Conservation (phyloP, 53 echinoderm and acorn worm genomes). For the Actinopyga echinites region DNA sequence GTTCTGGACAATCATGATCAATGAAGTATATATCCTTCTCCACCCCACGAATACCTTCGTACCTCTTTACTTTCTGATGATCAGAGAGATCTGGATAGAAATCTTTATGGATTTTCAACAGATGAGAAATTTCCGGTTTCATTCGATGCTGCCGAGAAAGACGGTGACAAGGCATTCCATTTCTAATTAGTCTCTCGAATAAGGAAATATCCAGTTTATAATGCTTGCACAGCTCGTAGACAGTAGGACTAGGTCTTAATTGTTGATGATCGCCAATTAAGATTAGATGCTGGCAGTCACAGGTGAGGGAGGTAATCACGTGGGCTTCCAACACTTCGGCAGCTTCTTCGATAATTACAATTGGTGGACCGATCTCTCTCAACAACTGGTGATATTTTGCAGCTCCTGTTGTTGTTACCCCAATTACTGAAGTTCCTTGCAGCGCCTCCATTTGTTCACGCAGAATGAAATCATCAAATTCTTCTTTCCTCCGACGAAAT, state of each 20-base stretch:
- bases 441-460: constrained; percentile 62
- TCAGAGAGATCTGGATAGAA: constrained; percentile 69
- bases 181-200: constrained; percentile 81
- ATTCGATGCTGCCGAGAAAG: constrained; percentile 74
- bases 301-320: constrained; percentile 69
- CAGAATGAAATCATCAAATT: constrained; percentile 36
- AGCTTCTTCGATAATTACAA: constrained; percentile 87
- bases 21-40: constrained; percentile 68
- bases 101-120: constrained; percentile 62
- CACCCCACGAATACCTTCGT: constrained; percentile 50
- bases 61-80: constrained; percentile 57
- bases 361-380: constrained; percentile 58
- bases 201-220: constrained; percentile 77
- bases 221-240: constrained; percentile 70
- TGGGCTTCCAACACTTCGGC: constrained; percentile 86
- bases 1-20: constrained; percentile 61
- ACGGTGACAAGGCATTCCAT: constrained; percentile 62
- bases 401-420: constrained; percentile 92
- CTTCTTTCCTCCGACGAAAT: constrained; percentile 43
- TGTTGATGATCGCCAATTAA: constrained; percentile 89
- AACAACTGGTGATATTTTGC: constrained; percentile 65
- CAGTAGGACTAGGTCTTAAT: constrained; percentile 78
- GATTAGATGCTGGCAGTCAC: constrained; percentile 74
- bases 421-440: constrained; percentile 60
- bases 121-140: constrained; percentile 62